Conservation (phyloP, 2,113 vertebrate species). For the Melanostigma gelatinosum region DNA sequence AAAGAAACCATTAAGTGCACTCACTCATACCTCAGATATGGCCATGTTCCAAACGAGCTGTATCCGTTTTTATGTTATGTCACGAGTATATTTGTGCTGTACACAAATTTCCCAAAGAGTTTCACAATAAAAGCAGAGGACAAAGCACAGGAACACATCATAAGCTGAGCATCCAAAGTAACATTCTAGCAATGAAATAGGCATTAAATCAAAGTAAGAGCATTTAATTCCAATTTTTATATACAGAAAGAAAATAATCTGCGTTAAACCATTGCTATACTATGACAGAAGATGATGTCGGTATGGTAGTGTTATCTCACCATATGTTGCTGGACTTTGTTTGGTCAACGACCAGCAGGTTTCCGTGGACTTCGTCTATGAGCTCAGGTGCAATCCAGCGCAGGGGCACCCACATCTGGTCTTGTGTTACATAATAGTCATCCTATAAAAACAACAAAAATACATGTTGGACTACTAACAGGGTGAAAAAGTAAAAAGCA, state of each 20-base stretch:
- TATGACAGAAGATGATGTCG: neutral
- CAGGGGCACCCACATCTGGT: conserved; percentile 98
- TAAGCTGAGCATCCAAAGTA: neutral
- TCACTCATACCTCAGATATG: neutral
- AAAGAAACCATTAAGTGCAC: conserved; percentile 16
- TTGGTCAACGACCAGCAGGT: conserved; percentile 95
- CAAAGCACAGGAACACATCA: neutral
- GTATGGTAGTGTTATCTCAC: conserved; percentile 47
- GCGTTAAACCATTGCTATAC: neutral
- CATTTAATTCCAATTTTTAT: neutral
- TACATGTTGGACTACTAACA: neutral
- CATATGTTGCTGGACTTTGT: conserved; percentile 97
- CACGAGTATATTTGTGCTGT: neutral
- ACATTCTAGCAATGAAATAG: neutral
- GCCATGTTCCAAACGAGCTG: neutral
- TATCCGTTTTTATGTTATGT: neutral
- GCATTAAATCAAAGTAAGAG: neutral
- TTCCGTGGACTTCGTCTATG: conserved; percentile 96
- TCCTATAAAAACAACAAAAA: conserved; percentile 82
- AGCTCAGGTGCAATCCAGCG: conserved; percentile 99
- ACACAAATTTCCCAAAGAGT: neutral
- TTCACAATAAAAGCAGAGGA: neutral
- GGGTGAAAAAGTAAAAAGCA: neutral
- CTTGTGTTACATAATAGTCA: conserved; percentile 95
- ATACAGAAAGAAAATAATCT: neutral